Base-by-base conservation (phyloP, 2,888 invertebrate species). In the Dilophus febrilis region DNA sequence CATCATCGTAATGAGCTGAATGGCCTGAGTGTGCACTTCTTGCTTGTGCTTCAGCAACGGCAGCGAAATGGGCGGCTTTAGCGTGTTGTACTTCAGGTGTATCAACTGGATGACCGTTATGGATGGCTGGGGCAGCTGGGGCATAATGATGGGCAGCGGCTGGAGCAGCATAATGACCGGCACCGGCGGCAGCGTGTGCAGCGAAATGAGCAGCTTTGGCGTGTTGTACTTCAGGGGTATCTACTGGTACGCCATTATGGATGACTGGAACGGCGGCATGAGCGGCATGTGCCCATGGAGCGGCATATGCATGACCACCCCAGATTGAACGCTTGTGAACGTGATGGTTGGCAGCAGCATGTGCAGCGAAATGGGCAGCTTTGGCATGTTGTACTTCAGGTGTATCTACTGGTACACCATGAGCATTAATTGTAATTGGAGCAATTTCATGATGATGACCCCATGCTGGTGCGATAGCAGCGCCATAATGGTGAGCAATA, bases 311-410 rank as follows among this genome's bases (percentile, higher is more conserved):
- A 30, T 42, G 44, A n/a, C 40, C 43, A 36, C 45, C 45, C 44
- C 45, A 61, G 35, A 60, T 50, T 16, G 61, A 61, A 31, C 63
- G 58, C 54, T 59, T 64, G 45, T 66, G 60, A 43, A 64, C 54
- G 46, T 65, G 65, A 49, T 64, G 61, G 18, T 59, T 52, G 30
- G 64, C 65, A 42, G 61, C 62, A 37, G 65, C 64, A 52, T 66
- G 64, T 19, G 68, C 67, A 42, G 65, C 64, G 40, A 64, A 58
- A 48, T 68, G 70, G 31, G 61, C 66, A 33, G 62, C 59, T 52
- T 66, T 70, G 41, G 70, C 72, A 33, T 66, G 64, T 38, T 67
- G 64, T 3, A 67, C 65, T 48, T 61, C 63, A 40, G 60, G 61
- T 3, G 61, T 61, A 43, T 59, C 62, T n/a, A 56, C 54, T 7